A percentile compares a stretch with the other conserved stretches of the same genome.
These are phyloP conservation scores for Sebastes wilsoni DNA, from an alignment of 2,797 vertebrate genomes.

Conservation along the genomic window DNA sequence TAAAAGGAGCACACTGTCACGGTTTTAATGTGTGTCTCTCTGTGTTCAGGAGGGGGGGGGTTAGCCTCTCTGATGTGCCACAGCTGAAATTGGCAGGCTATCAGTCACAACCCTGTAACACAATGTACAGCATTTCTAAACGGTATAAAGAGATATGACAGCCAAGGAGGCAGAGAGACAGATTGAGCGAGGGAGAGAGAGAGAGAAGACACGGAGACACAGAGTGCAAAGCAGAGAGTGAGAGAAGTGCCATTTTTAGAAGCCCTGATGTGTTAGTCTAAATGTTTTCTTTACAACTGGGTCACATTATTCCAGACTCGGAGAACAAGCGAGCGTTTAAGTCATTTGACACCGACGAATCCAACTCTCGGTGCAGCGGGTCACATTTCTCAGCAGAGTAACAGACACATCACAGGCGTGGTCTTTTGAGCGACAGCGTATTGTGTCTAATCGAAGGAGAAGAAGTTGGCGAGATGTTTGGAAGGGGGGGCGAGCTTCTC, in stretches of 20 bases:
- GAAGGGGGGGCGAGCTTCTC: constrained; percentile 26
- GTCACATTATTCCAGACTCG: constrained; percentile 57
- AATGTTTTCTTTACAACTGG: constrained; percentile 71
- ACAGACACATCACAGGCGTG: not conserved
- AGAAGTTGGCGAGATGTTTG: constrained; percentile 52
- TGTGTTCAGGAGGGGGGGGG: constrained; percentile 47
- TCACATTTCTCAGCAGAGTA: constrained; percentile 18
- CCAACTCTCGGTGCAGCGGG: constrained; percentile 21
- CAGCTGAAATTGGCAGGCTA: constrained; percentile 82
- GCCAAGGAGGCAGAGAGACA: constrained; percentile 71
- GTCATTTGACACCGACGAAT: constrained; percentile 12
- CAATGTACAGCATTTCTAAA: constrained; percentile 82
- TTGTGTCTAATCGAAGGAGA: constrained; percentile 11
- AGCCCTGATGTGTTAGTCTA: constrained; percentile 57
- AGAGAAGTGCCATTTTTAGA: constrained; percentile 72
- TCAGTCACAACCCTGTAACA: constrained; percentile 82
- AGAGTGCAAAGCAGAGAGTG: constrained; percentile 56
- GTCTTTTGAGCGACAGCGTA: constrained; percentile 9
- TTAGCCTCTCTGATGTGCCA: constrained; percentile 76
- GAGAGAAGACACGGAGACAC: constrained; percentile 52
- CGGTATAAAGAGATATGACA: constrained; percentile 78
- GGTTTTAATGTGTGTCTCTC: constrained; percentile 73
- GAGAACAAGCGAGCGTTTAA: constrained; percentile 20
- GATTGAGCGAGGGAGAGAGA: constrained; percentile 56
- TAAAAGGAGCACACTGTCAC: constrained; percentile 75